A percentile compares a stretch with the other conserved stretches of the same genome.
phyloP scores from a whole-genome alignment of 2,113 vertebrate genomes.

The Sinocyclocheilus rhinocerous region DNA sequence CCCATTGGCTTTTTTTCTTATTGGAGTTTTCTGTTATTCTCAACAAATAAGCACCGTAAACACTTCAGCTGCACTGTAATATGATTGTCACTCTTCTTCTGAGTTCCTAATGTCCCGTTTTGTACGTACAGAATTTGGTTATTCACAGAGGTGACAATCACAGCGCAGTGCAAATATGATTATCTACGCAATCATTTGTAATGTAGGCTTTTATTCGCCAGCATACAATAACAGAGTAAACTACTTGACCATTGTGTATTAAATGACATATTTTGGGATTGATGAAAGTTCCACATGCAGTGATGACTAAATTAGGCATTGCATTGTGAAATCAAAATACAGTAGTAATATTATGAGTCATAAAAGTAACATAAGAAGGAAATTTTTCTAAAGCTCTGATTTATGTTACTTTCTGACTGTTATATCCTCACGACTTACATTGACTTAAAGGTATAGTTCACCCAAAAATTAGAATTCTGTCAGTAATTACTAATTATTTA shows the following conservation, averaged over 20 bases:
- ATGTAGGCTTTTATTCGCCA: background rate
- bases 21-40: background rate
- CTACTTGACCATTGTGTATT: background rate
- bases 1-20: background rate
- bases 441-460: no score
- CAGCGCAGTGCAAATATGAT: background rate
- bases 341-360: background rate
- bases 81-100: background rate
- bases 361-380: background rate
- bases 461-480: no score
- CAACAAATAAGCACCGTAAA: background rate
- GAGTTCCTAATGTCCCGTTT: background rate
- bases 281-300: background rate
- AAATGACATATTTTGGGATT: background rate
- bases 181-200: background rate
- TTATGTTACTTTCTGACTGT: no score
- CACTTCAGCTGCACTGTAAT: background rate
- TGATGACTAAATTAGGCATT: background rate
- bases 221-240: background rate
- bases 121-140: background rate
- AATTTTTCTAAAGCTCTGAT: background rate
- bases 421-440: no score
- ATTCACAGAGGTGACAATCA: background rate
- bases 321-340: background rate
- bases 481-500: no score